Percentiles rank a stretch among this genome's conserved stretches.
These are phyloP conservation scores for Iguana delicatissima DNA, from an alignment of 2,797 vertebrate genomes.

Conservation along the genomic window DNA sequence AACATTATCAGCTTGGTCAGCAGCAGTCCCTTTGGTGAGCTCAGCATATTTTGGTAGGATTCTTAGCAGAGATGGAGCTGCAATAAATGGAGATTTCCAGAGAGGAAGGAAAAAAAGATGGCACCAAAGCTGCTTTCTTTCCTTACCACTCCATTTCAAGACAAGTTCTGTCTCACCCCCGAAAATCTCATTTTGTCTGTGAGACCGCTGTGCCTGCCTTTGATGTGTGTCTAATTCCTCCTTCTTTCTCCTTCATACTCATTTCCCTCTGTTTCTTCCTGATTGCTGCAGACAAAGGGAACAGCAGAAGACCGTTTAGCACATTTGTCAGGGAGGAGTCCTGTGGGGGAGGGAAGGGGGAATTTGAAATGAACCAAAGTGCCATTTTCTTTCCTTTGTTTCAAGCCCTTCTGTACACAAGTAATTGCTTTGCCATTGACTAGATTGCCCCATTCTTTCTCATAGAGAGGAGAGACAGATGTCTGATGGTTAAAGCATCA, in stretches of 20 bases:
- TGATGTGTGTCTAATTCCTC: slow-evolving; percentile 27
- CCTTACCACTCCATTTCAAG: slow-evolving; percentile 1
- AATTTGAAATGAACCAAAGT: slow-evolving; percentile 2
- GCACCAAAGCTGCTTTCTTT: background rate
- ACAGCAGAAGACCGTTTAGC: background rate
- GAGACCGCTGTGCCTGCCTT: background rate
- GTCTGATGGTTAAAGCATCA: background rate
- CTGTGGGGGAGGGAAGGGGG: background rate
- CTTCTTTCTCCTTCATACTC: slow-evolving; percentile 39
- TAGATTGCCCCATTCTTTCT: background rate
- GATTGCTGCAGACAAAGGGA: background rate
- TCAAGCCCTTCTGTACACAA: background rate
- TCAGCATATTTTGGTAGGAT: background rate
- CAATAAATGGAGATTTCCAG: fast-evolving
- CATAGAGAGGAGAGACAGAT: slow-evolving; percentile 1
- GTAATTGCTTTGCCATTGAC: slow-evolving; percentile 13
- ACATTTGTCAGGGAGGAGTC: fast-evolving
- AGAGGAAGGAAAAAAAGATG: background rate
- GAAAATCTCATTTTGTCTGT: background rate
- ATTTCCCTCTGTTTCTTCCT: background rate
- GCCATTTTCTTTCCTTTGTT: slow-evolving; percentile 16
- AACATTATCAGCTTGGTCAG: fast-evolving
- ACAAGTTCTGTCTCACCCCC: background rate
- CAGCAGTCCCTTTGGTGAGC: fast-evolving
- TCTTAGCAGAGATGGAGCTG: background rate